Conservation (phyloP, 2,797 vertebrate genomes). For the Urocyon cinereoargenteus region DNA sequence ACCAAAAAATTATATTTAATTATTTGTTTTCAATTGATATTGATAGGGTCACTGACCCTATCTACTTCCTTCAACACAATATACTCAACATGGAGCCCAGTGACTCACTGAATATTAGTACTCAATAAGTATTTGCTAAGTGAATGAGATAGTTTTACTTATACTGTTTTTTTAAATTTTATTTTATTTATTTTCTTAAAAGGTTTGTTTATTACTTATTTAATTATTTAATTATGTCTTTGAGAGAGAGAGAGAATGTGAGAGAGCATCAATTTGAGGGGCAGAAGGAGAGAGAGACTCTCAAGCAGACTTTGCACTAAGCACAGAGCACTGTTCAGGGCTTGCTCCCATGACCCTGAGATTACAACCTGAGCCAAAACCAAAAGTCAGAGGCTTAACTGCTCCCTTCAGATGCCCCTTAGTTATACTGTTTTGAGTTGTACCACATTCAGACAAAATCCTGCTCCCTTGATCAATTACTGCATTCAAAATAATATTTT, state of each 20-base stretch:
- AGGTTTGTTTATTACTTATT: too few relatives aligned
- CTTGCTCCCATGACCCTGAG: too few relatives aligned
- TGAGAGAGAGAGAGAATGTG: too few relatives aligned
- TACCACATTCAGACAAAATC: neutral
- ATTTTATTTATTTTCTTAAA: too few relatives aligned
- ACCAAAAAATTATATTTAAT: neutral
- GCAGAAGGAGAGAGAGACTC: too few relatives aligned
- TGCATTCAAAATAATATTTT: constrained; percentile 1
- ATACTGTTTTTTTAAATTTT: neutral
- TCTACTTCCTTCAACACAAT: neutral
- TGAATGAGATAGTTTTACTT: neutral
- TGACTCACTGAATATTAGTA: neutral
- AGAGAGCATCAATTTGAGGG: too few relatives aligned
- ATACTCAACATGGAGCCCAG: neutral
- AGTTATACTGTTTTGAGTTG: neutral
- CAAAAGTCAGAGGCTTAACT: neutral
- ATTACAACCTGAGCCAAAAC: too few relatives aligned
- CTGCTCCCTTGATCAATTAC: neutral
- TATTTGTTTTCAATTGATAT: neutral
- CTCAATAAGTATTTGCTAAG: neutral
- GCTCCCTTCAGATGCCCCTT: neutral
- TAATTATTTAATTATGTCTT: too few relatives aligned
- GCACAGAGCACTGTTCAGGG: too few relatives aligned
- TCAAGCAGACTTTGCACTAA: too few relatives aligned
- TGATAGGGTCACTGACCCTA: neutral